Conservation (phyloP, 2,888 invertebrate species). For the Spisula solida region DNA sequence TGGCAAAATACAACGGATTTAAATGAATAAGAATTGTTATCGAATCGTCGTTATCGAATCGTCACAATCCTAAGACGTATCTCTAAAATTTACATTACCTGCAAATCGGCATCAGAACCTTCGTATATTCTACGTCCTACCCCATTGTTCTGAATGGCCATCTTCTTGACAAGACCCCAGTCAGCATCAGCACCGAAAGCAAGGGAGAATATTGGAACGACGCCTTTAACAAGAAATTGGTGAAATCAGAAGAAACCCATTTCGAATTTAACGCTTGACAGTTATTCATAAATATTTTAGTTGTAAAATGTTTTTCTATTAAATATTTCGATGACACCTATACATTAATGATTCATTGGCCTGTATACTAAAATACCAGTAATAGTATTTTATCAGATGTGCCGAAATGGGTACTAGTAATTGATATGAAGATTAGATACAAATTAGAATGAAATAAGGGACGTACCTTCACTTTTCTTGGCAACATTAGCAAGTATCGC, state of each 20-base stretch:
- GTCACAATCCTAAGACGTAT: neutral
- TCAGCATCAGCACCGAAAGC: slow-evolving; percentile 80
- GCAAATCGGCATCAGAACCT: slow-evolving; percentile 91
- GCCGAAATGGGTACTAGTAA: no score
- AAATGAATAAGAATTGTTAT: no score
- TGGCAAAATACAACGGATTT: no score
- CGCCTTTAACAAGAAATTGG: slow-evolving; percentile 6
- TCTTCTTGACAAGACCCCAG: slow-evolving; percentile 74
- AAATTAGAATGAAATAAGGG: neutral
- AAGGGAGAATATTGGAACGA: slow-evolving; percentile 75
- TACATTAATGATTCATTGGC: no score
- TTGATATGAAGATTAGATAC: no score
- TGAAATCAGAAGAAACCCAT: neutral
- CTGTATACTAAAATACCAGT: no score
- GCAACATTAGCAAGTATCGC: slow-evolving; percentile 79
- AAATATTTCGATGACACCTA: no score
- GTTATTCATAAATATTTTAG: no score
- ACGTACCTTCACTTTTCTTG: slow-evolving; percentile 20
- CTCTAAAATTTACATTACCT: slow-evolving; percentile 26
- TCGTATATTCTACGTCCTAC: slow-evolving; percentile 92
- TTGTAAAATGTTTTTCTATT: no score
- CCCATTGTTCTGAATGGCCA: slow-evolving; percentile 90
- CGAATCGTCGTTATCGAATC: no score
- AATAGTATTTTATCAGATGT: no score
- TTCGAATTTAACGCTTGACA: no score